A percentile compares a stretch with the other conserved stretches of the same genome.
These are phyloP conservation scores for Hypselothyrea guttata DNA, from an alignment of 2,888 invertebrate species.

Conservation along the genomic window DNA sequence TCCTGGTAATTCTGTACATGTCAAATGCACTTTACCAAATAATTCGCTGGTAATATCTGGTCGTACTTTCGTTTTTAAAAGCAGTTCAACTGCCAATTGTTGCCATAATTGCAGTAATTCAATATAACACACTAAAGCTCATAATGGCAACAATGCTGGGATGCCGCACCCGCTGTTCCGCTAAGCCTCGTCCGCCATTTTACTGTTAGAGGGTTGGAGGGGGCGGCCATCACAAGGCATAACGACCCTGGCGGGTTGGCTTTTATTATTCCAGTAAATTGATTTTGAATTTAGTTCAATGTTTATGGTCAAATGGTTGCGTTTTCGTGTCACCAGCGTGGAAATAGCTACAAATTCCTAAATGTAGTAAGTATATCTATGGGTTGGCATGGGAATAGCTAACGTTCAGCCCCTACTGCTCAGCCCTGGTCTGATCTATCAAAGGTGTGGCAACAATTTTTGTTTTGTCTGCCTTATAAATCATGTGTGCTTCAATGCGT, in stretches of 20 bases:
- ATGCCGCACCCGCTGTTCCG: not conserved
- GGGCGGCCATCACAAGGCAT: slow-evolving; percentile 4
- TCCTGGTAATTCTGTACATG: too few relatives aligned
- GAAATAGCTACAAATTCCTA: slow-evolving; percentile 29
- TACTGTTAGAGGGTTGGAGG: not conserved
- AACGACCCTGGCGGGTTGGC: slow-evolving; percentile 52
- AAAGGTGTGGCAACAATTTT: slow-evolving; percentile 59
- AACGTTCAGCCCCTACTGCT: not conserved
- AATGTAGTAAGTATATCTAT: slow-evolving; percentile 20
- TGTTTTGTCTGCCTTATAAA: slow-evolving; percentile 67
- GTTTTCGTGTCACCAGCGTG: slow-evolving; percentile 69
- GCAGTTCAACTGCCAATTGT: slow-evolving; percentile 41
- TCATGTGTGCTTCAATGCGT: slow-evolving; percentile 72
- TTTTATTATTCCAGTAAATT: slow-evolving; percentile 79
- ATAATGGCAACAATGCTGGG: slow-evolving; percentile 15
- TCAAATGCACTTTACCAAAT: too few relatives aligned
- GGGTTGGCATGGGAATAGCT: slow-evolving; percentile 16
- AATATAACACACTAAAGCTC: slow-evolving; percentile 3
- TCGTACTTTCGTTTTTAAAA: slow-evolving; percentile 6
- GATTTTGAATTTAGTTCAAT: slow-evolving; percentile 79
- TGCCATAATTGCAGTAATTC: slow-evolving; percentile 50
- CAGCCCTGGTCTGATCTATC: not conserved
- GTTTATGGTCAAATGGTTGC: slow-evolving; percentile 79
- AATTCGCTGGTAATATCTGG: not conserved
- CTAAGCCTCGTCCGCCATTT: too few relatives aligned